These are phyloP conservation scores for Galleria mellonella DNA, from an alignment of 1,140 invertebrate species.

Conservation along the genomic window DNA sequence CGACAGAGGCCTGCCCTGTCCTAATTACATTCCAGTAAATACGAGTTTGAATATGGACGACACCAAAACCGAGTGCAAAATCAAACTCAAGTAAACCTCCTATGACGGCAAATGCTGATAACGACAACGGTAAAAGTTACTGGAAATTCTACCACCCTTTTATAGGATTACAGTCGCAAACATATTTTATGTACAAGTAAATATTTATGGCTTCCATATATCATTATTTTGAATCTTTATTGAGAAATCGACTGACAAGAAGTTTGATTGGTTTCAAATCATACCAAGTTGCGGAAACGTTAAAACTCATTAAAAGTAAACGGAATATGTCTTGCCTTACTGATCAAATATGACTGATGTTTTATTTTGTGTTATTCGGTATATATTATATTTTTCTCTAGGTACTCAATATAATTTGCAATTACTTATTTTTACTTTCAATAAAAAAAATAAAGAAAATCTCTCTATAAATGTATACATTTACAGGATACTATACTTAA, in stretches of 20 bases:
- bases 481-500: too few species aligned
- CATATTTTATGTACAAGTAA: not conserved
- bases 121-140: too few species aligned
- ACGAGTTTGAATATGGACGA: too few species aligned
- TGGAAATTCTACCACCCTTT: too few species aligned
- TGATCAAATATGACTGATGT: constrained; percentile 48
- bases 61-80: too few species aligned
- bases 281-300: constrained; percentile 46
- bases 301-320: constrained; percentile 71
- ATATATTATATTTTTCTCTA: not conserved
- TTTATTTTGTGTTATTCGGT: not conserved
- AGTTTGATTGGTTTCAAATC: constrained; percentile 68
- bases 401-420: not conserved
- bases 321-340: constrained; percentile 44
- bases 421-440: too few species aligned
- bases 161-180: not conserved
- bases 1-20: too few species aligned
- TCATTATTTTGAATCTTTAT: constrained; percentile 19
- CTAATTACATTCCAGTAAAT: too few species aligned
- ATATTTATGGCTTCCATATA: not conserved
- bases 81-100: too few species aligned
- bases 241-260: constrained; percentile 27
- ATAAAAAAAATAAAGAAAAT: too few species aligned
- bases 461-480: too few species aligned
- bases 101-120: too few species aligned